Conservation (phyloP, 2,888 invertebrate genomes). For the Orthosia gothica region DNA sequence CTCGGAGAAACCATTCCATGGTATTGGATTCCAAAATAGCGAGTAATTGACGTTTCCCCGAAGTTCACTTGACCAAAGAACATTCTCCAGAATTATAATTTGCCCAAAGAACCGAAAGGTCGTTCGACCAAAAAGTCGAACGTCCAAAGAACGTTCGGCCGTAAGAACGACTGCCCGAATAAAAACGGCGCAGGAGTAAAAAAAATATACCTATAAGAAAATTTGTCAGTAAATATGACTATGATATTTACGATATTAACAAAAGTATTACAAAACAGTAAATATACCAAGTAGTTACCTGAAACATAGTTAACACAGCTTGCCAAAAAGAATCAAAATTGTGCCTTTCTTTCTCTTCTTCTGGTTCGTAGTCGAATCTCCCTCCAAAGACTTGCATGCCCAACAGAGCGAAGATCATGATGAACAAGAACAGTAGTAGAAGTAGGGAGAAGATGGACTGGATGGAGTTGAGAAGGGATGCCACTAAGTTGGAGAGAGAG, state of each 20-base stretch:
- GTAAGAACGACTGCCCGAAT: too few relatives aligned
- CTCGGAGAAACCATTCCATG: background rate
- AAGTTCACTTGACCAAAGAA: too few relatives aligned
- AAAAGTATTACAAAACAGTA: background rate
- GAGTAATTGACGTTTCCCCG: too few relatives aligned
- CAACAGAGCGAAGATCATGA: slow-evolving; percentile 99
- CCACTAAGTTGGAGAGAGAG: slow-evolving; percentile 99
- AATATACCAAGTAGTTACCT: slow-evolving; percentile 92
- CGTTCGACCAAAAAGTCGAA: too few relatives aligned
- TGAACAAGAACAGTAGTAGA: slow-evolving; percentile 99
- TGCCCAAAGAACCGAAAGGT: too few relatives aligned
- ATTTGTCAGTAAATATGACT: too few relatives aligned
- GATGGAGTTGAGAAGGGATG: slow-evolving; percentile 99
- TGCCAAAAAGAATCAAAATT: slow-evolving; percentile 99
- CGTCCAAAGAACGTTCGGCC: too few relatives aligned
- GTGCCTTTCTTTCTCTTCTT: slow-evolving; percentile 96
- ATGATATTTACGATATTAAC: background rate
- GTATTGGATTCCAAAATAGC: too few relatives aligned
- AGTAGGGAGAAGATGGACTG: slow-evolving; percentile 99
- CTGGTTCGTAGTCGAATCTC: slow-evolving; percentile 97
- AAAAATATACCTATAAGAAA: too few relatives aligned
- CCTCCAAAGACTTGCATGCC: slow-evolving; percentile 99
- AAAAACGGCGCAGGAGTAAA: too few relatives aligned
- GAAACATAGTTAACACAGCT: slow-evolving; percentile 99
- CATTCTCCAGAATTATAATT: too few relatives aligned